Evolutionary conservation across 1,140 invertebrate genomes (phyloP), one percentile per base, ranked within the genome.

Genomic region (Scaptodrosophila lebanonensis): DNA sequence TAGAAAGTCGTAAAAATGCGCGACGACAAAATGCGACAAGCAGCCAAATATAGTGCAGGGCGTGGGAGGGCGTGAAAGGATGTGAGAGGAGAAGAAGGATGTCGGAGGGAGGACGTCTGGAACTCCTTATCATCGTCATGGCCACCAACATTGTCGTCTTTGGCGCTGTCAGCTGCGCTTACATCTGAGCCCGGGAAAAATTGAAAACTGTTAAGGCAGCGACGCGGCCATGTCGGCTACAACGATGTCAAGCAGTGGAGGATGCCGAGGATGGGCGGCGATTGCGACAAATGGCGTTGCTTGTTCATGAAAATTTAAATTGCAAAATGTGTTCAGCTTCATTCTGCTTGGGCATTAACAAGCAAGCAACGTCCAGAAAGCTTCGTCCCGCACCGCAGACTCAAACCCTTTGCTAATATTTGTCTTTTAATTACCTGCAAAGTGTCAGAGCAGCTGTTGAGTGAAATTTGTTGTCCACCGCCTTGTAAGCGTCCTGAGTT

Each of bases 241-340:
- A 9, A n/a, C 3, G 32, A 33, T 45, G 39, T 38, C 51, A 51
- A 60, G 45, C 40, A 33, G 17, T 29, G 25, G 44, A 44, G 51
- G 54, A 43, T n/a, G 22, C 2, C 32, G 32, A 3, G 9, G 32
- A 33, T 11, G 32, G 32, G 3, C 12, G 5, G 12, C 43, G 66
- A 72, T 58, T 65, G 68, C 69, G 60, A 76, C 71, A 76, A 76
- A 76, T 77, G 72, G 72, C 67, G 72, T 50, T 48, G 68, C 72
- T 77, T 77, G 72, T 77, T 77, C 72, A 77, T 79, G 73, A 77
- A 77, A 79, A 77, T 77, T 77, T 72, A 77, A 77, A 77, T 77
- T 77, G 73, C 73, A 68, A 77, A 77, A 79, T 77, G 73, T 68
- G 59, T 64, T 73, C 68, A 68, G n/a, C n/a, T n/a, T n/a, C n/a